Evolutionary conservation across 2,113 vertebrate species (phyloP), one percentile per base, ranked within the genome.

Genomic region (Petroica traversi): DNA sequence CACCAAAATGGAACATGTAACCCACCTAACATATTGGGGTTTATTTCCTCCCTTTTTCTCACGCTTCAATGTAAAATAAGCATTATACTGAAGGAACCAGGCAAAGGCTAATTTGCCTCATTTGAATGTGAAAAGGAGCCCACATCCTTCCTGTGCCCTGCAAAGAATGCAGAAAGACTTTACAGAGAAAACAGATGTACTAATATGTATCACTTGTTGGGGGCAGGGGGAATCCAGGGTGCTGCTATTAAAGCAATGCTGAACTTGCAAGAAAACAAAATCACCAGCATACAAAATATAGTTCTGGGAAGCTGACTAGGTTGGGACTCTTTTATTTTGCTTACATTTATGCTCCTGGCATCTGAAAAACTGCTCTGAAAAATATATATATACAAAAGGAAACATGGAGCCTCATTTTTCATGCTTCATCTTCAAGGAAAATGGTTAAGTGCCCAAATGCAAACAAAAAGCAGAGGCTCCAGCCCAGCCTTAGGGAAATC

Each of bases 91-190:
- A 96, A 91, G 71, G 85, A 88, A 88, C 91, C 86, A 93, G 93
- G 84, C 79, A 83, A 89, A 81, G 88, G 77, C 92, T 96, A 95
- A 96, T 94, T 96, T 96, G 93, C 95, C 90, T 98, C 93, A 97
- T 97, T 98, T 98, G 94, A 97, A 97, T 98, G 93, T 97, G 97
- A 97, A 98, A 97, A 93, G 95, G 93, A 98, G 91, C 97, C 98
- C 96, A 97, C 97, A 98, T 98, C 98, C 98, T 98, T 98, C 98
- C 98, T 98, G 98, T 96, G 88, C 97, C 93, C 86, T 88, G 71
- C 89, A 95, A 97, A 98, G 97, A 97, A 96, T 97, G 93, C 96
- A 94, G 93, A 97, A 97, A 97, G 95, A 96, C 97, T 97, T 91
- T 95, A 85, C 96, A 92, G 94, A 97, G 76, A 98, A 97, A 97